These are phyloP conservation scores for Steromphala cineraria DNA, from an alignment of 2,888 invertebrate genomes.

Conservation along the genomic window DNA sequence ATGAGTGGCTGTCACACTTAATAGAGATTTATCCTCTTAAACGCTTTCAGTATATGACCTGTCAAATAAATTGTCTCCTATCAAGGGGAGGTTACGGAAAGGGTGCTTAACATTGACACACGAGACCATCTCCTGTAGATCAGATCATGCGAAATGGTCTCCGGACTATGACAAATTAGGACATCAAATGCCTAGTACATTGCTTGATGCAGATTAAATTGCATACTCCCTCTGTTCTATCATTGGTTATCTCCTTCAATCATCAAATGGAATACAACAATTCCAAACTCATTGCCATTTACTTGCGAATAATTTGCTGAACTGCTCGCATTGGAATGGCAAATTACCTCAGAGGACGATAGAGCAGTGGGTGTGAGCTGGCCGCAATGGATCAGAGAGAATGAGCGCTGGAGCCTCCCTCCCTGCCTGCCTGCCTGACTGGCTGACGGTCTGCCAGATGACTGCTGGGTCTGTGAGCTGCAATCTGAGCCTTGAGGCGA, in stretches of 20 bases:
- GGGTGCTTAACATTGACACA: not conserved
- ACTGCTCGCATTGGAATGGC: not conserved
- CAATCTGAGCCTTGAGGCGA: no score
- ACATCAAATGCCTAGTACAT: not conserved
- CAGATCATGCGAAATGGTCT: not conserved
- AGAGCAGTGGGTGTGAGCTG: not conserved
- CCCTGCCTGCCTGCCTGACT: no score
- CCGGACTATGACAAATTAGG: not conserved
- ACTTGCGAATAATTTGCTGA: not conserved
- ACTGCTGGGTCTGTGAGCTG: no score
- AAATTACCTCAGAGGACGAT: not conserved
- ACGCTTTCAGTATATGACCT: no score
- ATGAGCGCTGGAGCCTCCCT: no score
- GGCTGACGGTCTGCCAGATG: no score
- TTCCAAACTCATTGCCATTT: conserved; percentile 3
- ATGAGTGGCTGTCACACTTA: no score
- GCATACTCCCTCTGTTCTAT: not conserved
- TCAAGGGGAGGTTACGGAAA: no score
- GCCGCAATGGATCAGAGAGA: not conserved
- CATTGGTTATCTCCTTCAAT: not conserved
- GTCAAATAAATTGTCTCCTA: no score
- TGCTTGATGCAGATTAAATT: not conserved
- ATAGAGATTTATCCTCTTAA: no score
- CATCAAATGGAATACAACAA: not conserved
- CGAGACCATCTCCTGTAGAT: not conserved